These are phyloP conservation scores for Agonopterix subpropinquella DNA, from an alignment of 2,888 invertebrate genomes.

Conservation along the genomic window DNA sequence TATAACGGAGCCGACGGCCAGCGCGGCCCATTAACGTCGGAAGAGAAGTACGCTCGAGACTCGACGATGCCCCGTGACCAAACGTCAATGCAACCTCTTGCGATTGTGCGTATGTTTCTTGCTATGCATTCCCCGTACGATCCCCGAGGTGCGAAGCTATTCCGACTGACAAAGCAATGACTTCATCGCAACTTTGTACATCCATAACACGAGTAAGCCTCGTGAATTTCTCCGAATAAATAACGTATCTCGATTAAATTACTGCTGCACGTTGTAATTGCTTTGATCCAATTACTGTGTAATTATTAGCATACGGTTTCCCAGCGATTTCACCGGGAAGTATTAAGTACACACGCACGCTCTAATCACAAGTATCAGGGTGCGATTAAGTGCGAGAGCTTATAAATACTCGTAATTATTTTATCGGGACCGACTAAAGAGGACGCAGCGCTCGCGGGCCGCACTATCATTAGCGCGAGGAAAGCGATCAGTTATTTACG, in stretches of 20 bases:
- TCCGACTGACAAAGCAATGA: slow-evolving; percentile 59
- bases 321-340: slow-evolving; percentile 48
- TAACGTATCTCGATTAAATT: slow-evolving; percentile 21
- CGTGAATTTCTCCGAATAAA: slow-evolving; percentile 10
- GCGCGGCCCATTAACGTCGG: slow-evolving; percentile 49
- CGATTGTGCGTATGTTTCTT: slow-evolving; percentile 26
- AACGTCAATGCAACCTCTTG: slow-evolving; percentile 67
- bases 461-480: slow-evolving; percentile 71
- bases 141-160: slow-evolving; percentile 48
- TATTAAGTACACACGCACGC: slow-evolving; percentile 42
- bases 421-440: slow-evolving; percentile 64
- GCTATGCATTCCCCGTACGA: slow-evolving; percentile 39
- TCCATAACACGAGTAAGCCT: slow-evolving; percentile 1
- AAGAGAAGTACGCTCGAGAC: slow-evolving; percentile 30
- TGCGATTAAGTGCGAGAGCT: slow-evolving; percentile 59
- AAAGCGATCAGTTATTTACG: slow-evolving; percentile 73
- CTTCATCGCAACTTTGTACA: slow-evolving; percentile 55
- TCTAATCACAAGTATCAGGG: slow-evolving; percentile 47
- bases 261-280: slow-evolving; percentile 13
- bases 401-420: slow-evolving; percentile 71
- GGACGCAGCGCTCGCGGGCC: slow-evolving; percentile 54
- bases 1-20: slow-evolving; percentile 70
- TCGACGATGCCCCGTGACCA: slow-evolving; percentile 64
- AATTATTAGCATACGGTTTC: slow-evolving; percentile 42
- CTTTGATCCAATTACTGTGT: slow-evolving; percentile 37